Percentiles rank a stretch among this genome's conserved stretches.
Conservation (phyloP, 2,113 vertebrate species). For the Plecotus auritus region DNA sequence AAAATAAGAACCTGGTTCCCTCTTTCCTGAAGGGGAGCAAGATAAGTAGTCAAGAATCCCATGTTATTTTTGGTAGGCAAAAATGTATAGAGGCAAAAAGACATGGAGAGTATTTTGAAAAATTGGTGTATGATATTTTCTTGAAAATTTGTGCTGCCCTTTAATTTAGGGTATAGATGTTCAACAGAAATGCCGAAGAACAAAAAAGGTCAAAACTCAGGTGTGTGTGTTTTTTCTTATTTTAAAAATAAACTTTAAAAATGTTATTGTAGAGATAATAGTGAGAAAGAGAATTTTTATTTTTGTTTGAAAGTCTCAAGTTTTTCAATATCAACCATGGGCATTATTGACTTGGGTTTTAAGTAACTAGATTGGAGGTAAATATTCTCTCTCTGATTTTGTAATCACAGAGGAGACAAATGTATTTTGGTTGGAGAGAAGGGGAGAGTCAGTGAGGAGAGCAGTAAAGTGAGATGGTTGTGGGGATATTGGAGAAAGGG, state of each 20-base stretch:
- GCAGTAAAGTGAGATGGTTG: rapidly evolving
- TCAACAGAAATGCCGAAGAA: neutral
- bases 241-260: neutral
- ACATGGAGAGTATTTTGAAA: neutral
- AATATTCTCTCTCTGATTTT: neutral
- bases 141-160: neutral
- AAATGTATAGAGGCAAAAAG: neutral
- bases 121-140: neutral
- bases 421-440: neutral
- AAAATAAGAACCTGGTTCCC: neutral
- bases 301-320: neutral
- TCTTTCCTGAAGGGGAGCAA: neutral
- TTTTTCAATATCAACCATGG: neutral
- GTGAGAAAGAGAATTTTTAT: neutral
- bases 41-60: neutral
- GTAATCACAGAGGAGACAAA: neutral
- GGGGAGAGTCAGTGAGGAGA: neutral
- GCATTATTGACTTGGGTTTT: neutral
- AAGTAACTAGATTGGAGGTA: neutral
- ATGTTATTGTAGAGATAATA: neutral
- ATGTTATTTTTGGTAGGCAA: neutral
- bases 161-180: neutral
- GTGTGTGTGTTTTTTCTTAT: neutral
- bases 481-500: neutral
- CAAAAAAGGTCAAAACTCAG: neutral